A percentile compares a stretch with the other conserved stretches of the same genome.
Evolutionary conservation across 2,797 vertebrate species (phyloP).

Genomic region (Microhierax caerulescens): DNA sequence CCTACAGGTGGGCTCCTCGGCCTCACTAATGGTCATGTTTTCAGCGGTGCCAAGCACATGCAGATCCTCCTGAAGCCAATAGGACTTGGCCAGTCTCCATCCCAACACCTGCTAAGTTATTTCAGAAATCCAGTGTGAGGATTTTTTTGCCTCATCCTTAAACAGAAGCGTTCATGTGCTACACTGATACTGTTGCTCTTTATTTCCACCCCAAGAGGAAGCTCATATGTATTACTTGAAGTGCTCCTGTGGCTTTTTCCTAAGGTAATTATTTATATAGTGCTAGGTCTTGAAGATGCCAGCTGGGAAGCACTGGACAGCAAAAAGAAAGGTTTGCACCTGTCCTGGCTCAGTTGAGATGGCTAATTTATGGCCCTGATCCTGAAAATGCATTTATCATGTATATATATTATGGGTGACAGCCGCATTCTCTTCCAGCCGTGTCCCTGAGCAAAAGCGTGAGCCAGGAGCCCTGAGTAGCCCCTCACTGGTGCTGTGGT

Average conservation of each 20-base stretch:
- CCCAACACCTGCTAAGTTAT: rapidly evolving
- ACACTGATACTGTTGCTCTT: background rate
- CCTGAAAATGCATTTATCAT: background rate
- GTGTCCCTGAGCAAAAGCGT: background rate
- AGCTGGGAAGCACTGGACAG: background rate
- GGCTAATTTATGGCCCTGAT: background rate
- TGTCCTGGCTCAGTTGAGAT: no score
- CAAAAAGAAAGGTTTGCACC: background rate
- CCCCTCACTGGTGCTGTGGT: background rate
- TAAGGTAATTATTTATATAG: rapidly evolving
- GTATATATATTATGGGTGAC: no score
- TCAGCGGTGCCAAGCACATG: background rate
- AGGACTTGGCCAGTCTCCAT: background rate
- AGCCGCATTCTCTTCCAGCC: background rate
- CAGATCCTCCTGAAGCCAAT: rapidly evolving
- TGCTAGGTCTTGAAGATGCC: background rate
- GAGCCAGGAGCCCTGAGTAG: background rate
- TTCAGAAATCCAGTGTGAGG: rapidly evolving
- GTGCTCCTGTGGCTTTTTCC: background rate
- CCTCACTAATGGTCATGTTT: rapidly evolving
- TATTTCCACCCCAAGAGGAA: background rate
- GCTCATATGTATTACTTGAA: rapidly evolving
- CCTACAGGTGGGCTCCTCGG: rapidly evolving
- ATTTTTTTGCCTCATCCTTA: background rate
- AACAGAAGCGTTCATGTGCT: rapidly evolving